Base-by-base conservation (phyloP, 2,888 invertebrate species). In the Dioctria linearis region DNA sequence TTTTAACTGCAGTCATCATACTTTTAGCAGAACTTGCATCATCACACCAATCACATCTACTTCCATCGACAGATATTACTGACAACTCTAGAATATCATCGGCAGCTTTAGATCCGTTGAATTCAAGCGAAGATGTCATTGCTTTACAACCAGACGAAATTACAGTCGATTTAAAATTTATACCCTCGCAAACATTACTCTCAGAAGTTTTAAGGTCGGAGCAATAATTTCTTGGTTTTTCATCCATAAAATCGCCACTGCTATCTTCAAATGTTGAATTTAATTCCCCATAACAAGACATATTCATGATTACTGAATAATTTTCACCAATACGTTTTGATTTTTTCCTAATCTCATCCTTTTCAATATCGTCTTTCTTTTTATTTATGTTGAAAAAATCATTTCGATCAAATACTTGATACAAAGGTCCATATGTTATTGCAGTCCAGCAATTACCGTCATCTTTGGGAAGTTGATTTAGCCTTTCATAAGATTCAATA, bases 201-300 rank as follows among this genome's bases (percentile, higher is more conserved):
- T 54, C 40, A 40, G n/a, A 2, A 13, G n/a, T 39, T 25, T 63
- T 78, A 65, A 43, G 46, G 13, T 63, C 13, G 25, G 25, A 25
- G 25, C 2, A 25, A 37, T 79, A 80, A 79, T 25, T 42, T 4
- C 5, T 39, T 25, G 43, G 43, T 42, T 66, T 40, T 9, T 78
- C 63, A 42, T 46, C 43, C 6, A 3, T 11, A 37, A 39, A 8
- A 13, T 42, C 13, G 11, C 37, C n/a, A 43, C 6, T 25, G 43
- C 86, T 86, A 73, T 85, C 84, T 82, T 86, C 87, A 82, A 87
- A 86, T 8, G 87, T 85, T 67, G 84, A 85, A 78, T 88, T 88
- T 5, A 89, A 83, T 2, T 86, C 85, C 82, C 89, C 89, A 83
- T 89, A 89, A 81, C 89, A 89, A 2, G 89, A 89, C 51, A 88